Conservation (phyloP, 2,888 invertebrate species). For the Hirtodrosophila confusa region DNA sequence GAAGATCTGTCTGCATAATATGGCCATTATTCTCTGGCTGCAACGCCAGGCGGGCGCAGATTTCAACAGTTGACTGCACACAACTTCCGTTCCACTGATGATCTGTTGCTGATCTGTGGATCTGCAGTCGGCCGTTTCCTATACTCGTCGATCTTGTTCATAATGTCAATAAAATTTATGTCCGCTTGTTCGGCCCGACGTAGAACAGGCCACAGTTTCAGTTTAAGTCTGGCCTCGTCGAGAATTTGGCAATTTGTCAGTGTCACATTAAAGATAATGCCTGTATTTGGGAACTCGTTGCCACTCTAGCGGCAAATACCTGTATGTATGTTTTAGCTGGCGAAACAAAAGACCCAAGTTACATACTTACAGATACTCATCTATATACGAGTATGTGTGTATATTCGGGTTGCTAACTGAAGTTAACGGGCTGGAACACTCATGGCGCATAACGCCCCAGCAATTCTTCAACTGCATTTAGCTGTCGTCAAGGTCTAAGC, state of each 20-base stretch:
- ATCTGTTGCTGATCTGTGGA: slow-evolving; percentile 15
- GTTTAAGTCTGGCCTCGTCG: slow-evolving; percentile 59
- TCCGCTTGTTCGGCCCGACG: slow-evolving; percentile 52
- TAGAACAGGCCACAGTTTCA: slow-evolving; percentile 24
- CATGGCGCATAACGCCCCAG: slow-evolving; percentile 22
- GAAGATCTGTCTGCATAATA: slow-evolving; percentile 29
- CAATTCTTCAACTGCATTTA: not conserved
- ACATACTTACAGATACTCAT: slow-evolving; percentile 9
- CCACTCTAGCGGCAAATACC: slow-evolving; percentile 31
- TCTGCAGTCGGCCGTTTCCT: slow-evolving; percentile 49
- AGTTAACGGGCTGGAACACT: slow-evolving; percentile 59
- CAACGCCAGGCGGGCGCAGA: slow-evolving; percentile 35
- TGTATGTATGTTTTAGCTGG: slow-evolving; percentile 34
- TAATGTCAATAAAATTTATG: slow-evolving; percentile 79
- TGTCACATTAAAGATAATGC: slow-evolving; percentile 62
- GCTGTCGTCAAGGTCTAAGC: not conserved
- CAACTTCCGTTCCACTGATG: slow-evolving; percentile 75
- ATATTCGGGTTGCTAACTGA: slow-evolving; percentile 32
- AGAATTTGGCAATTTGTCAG: slow-evolving; percentile 75
- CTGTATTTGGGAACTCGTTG: slow-evolving; percentile 17
- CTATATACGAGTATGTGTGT: not conserved
- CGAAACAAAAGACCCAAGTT: slow-evolving; percentile 51
- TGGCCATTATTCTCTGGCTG: slow-evolving; percentile 64
- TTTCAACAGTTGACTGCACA: slow-evolving; percentile 75
- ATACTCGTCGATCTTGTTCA: slow-evolving; percentile 64